A percentile compares a stretch with the other conserved stretches of the same genome.
Evolutionary conservation across 2,888 invertebrate species (phyloP).

Genomic region (Meteorus colon): DNA sequence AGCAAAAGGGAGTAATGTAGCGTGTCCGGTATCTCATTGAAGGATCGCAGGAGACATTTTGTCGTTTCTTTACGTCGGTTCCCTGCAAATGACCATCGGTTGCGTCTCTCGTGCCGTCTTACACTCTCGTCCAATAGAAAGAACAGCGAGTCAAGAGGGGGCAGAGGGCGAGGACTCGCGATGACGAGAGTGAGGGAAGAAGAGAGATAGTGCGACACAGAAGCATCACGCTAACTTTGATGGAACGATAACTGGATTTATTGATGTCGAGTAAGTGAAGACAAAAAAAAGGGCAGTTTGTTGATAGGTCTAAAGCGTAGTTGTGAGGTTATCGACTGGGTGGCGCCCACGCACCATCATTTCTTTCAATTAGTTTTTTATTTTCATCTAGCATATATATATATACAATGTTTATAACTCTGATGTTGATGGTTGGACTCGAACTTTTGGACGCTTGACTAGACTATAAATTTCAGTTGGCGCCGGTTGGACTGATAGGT

Average conservation of each 20-base stretch:
- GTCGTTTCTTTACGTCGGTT: slow-evolving; percentile 52
- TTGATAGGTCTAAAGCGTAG: slow-evolving; percentile 32
- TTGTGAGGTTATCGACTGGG: not conserved
- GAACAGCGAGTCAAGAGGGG: not conserved
- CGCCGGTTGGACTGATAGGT: not conserved
- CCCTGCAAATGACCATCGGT: slow-evolving; percentile 72
- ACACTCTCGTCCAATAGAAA: slow-evolving; percentile 17
- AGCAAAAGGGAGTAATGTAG: slow-evolving; percentile 55
- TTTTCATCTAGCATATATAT: not conserved
- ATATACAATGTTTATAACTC: not conserved
- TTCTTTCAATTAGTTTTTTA: slow-evolving; percentile 20
- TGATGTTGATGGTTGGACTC: not conserved
- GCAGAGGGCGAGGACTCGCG: too few species aligned
- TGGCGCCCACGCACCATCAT: slow-evolving; percentile 21
- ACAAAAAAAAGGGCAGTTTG: slow-evolving; percentile 44
- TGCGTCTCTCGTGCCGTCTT: slow-evolving; percentile 42
- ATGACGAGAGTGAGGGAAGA: not conserved
- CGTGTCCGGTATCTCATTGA: slow-evolving; percentile 71
- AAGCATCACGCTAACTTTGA: slow-evolving; percentile 60
- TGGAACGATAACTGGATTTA: slow-evolving; percentile 68
- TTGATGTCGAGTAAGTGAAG: slow-evolving; percentile 53
- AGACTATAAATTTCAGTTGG: slow-evolving; percentile 15
- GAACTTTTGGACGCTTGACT: not conserved
- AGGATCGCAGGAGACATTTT: slow-evolving; percentile 73
- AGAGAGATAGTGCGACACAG: not conserved